Evolutionary conservation across 64 coral and sea anemone species (phyloP), one percentile per base, ranked within the genome.

Genomic region (Montipora efflorescens): DNA sequence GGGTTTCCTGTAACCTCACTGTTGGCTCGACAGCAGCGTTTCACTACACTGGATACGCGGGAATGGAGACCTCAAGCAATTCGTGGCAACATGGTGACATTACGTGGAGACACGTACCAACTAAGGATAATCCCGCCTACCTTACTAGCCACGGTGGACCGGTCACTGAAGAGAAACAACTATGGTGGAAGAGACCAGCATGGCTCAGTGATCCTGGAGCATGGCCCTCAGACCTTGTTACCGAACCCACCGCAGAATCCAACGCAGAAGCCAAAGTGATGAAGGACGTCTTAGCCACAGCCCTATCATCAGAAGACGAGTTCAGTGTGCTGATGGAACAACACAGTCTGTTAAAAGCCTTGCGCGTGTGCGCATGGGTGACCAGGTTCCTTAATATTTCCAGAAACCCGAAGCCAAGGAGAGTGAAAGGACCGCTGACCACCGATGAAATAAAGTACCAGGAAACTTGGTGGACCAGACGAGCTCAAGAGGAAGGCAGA

Each of bases 11-110:
- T 74, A 74, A 25, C 70, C 70, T 4, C 58, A 73, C 61, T 25
- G 84, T 21, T 80, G 92, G 84, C 76, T 93, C 0, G 84, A 93
- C 75, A 91, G 92, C 75, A 93, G 52, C 19, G 87, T 90, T 15
- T 68, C 69, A 9, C 36, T 94, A 15, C 70, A 94, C 52, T 94
- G 93, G 93, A 94, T 90, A 12, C 22, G 59, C 8, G 87, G 87
- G 0, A 82, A 47, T 19, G 55, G 79, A 22, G 68, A 59, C 2
- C 89, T 74, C 67, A 80, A 84, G 11, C 78, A 83, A 51, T 87
- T 91, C 21, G 76, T 91, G 16, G 69, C 28, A 0, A 86, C 75
- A 91, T 16, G 23, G 19, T 28, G 67, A 69, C 22, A 81, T 95
- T 5, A 6, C 73, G 0, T 95, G 94, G 66, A 64, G 75, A 10